Evolutionary conservation across 2,888 invertebrate genomes (phyloP), one percentile per base, ranked within the genome.

Genomic region (Bruchidius siliquastri): DNA sequence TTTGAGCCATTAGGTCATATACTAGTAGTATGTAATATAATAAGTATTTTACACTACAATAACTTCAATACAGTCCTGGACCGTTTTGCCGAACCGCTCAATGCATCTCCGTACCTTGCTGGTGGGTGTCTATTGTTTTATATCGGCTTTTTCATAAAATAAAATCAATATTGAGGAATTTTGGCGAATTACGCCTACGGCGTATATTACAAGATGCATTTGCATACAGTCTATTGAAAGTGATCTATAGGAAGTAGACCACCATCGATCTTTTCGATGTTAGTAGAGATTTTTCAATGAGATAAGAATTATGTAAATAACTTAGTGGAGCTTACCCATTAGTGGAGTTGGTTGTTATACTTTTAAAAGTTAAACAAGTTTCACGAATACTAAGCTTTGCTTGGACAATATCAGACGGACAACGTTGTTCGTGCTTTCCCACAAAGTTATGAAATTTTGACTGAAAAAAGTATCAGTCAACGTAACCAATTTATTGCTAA

Each of bases 121-220:
- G 72, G 76, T 76, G 76, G 76, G 75, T 76, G 75, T 82, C 82
- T 82, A 83, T 83, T 83, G 82, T 83, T 80, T 83, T 82, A 82
- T 80, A 77, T 78, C 77, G 77, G 67, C 76, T 72, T 78, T 78
- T 77, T 78, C 77, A 22, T 81, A 49, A 49, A 49, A 82, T 81
- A 81, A 82, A 82, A 82, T 80, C 81, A 81, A 81, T 82, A 80
- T 75, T 67, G 73, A 71, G 74, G 76, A 77, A 78, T 78, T 79
- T 79, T 74, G 79, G 77, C 74, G 72, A 73, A 49, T 49, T 49
- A 18, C 49, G 49, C 49, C 49, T 49, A 49, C 49, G 49, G 49
- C 49, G 49, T 49, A 49, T 49, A 49, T 49, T 49, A 49, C 3
- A 49, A 49, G 49, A 13, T 49, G 49, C 49, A 49, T 49, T 49